Evolutionary conservation across 2,888 invertebrate species (phyloP).

Genomic region (Colostygia pectinataria): DNA sequence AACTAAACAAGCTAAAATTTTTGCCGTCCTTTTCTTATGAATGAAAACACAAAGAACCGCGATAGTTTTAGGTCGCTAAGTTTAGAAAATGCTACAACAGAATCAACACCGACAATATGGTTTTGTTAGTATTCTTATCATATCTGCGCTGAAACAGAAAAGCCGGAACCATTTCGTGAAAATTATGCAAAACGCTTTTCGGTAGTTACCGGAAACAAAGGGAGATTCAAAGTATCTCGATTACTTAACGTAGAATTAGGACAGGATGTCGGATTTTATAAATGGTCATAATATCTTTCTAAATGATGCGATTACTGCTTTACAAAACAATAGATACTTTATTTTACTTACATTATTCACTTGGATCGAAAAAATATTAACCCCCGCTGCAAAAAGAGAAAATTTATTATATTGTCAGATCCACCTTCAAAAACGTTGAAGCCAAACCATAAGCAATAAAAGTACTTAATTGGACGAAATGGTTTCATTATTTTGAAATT

Average conservation of each 20-base stretch:
- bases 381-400: no score
- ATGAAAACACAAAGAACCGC: no score
- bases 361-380: no score
- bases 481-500: conserved; percentile 25
- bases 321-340: no score
- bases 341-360: no score
- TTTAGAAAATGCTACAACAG: no score
- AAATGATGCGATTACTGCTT: no score
- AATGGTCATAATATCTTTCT: no score
- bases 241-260: conserved; percentile 12
- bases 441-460: conserved; percentile 14
- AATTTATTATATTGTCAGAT: not conserved
- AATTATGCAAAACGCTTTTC: conserved; percentile 19
- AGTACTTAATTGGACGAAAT: conserved; percentile 20
- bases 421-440: conserved; percentile 5
- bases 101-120: no score
- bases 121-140: conserved; percentile 5
- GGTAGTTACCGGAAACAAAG: conserved; percentile 19
- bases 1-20: no score
- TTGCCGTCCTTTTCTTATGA: no score
- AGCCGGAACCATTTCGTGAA: conserved; percentile 12
- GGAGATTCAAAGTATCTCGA: conserved; percentile 13
- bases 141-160: conserved; percentile 13
- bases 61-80: no score
- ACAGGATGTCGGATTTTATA: not conserved